phyloP scores from a whole-genome alignment of 2,113 vertebrate species.

The Hippocampus barbouri region DNA sequence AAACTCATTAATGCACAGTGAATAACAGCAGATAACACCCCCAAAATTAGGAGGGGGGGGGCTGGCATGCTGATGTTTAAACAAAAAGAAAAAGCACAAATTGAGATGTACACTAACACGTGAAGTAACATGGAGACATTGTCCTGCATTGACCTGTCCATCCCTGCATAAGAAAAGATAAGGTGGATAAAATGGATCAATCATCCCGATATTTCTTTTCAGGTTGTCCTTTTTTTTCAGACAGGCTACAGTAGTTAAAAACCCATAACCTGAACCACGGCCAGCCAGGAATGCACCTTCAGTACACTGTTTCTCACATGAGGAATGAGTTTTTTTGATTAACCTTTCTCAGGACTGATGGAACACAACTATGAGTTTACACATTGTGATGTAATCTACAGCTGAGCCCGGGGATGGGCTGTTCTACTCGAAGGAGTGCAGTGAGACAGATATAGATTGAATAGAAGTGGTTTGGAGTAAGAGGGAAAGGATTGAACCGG shows the following conservation, averaged over 20 bases:
- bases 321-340: constrained; percentile 61
- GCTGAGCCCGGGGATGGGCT: constrained; percentile 40
- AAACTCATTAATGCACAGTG: constrained; percentile 17
- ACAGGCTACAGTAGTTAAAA: constrained; percentile 50
- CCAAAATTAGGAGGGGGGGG: neutral
- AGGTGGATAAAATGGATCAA: constrained; percentile 49
- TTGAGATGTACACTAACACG: constrained; percentile 50
- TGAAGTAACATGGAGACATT: constrained; percentile 34
- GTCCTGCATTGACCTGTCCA: constrained; percentile 33
- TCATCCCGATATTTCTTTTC: constrained; percentile 39
- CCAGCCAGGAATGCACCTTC: constrained; percentile 45
- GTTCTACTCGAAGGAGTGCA: constrained; percentile 36
- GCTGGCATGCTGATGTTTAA: constrained; percentile 4
- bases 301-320: constrained; percentile 55
- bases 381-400: constrained; percentile 56
- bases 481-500: constrained; percentile 43
- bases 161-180: constrained; percentile 35
- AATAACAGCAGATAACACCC: constrained; percentile 7
- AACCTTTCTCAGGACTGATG: constrained; percentile 58
- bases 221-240: constrained; percentile 39
- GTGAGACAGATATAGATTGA: constrained; percentile 48
- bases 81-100: constrained; percentile 5
- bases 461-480: constrained; percentile 40
- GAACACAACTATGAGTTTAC: constrained; percentile 50
- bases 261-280: constrained; percentile 42